A percentile compares a stretch with the other conserved stretches of the same genome.
Evolutionary conservation across 92 coral and sea anemone genomes (phyloP).

Genomic region (Pocillopora meandrina): DNA sequence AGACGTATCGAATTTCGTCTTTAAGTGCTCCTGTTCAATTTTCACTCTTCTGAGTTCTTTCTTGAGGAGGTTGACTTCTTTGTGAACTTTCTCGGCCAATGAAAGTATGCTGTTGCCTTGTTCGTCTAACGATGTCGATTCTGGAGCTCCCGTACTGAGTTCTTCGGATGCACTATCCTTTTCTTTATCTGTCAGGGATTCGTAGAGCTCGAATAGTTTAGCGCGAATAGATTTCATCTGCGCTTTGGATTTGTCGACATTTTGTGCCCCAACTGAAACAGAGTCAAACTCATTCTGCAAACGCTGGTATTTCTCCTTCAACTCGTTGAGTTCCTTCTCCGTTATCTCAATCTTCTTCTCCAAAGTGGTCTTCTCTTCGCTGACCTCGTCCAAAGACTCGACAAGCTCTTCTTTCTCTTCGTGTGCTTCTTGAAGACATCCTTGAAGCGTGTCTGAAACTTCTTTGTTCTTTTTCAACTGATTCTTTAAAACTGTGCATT

Average conservation of each 20-base stretch:
- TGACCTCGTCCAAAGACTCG: slow-evolving; percentile 81
- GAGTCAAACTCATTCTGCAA: slow-evolving; percentile 23
- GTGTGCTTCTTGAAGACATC: slow-evolving; percentile 81
- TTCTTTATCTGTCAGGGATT: slow-evolving; percentile 41
- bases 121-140: slow-evolving; percentile 26
- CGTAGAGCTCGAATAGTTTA: slow-evolving; percentile 46
- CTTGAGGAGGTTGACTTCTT: slow-evolving; percentile 42
- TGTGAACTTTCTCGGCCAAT: slow-evolving; percentile 39
- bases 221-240: slow-evolving; percentile 29
- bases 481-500: slow-evolving; percentile 58
- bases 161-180: slow-evolving; percentile 41
- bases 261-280: slow-evolving; percentile 33
- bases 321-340: slow-evolving; percentile 48
- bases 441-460: slow-evolving; percentile 73
- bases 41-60: slow-evolving; percentile 43
- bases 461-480: slow-evolving; percentile 73
- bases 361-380: slow-evolving; percentile 65
- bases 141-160: neutral
- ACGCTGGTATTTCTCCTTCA: slow-evolving; percentile 35
- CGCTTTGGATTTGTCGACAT: slow-evolving; percentile 4
- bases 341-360: slow-evolving; percentile 48
- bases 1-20: slow-evolving; percentile 43
- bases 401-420: slow-evolving; percentile 82
- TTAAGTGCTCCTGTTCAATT: slow-evolving; percentile 39
- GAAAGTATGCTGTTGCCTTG: slow-evolving; percentile 6